These are phyloP conservation scores for Biston betularia DNA, from an alignment of 2,888 invertebrate genomes.

Conservation along the genomic window DNA sequence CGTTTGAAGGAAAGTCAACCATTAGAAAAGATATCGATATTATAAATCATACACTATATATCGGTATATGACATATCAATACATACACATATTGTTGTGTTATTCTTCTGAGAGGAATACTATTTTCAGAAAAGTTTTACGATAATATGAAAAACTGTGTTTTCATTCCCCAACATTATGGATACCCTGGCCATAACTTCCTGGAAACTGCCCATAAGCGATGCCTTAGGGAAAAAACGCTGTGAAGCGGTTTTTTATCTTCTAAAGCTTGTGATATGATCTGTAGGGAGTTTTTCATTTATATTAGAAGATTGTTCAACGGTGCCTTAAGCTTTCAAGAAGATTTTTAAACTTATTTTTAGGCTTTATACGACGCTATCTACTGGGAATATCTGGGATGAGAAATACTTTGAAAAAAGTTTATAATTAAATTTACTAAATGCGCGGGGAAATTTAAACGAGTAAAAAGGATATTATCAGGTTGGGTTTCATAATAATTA, in stretches of 20 bases:
- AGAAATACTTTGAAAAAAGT: not conserved
- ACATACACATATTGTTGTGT: no score
- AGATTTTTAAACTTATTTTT: conserved; percentile 31
- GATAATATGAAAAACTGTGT: not conserved
- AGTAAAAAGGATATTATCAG: no score
- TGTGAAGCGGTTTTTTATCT: conserved; percentile 33
- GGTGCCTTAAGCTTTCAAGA: conserved; percentile 16
- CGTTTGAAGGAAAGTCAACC: no score
- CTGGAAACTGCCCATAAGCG: conserved; percentile 36
- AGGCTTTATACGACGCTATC: not conserved
- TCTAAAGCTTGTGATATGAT: conserved; percentile 33
- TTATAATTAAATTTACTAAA: not conserved
- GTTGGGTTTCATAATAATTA: no score
- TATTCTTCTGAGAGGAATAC: no score
- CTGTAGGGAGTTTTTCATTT: conserved; percentile 30
- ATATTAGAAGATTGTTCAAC: conserved; percentile 31
- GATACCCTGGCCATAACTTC: conserved; percentile 26
- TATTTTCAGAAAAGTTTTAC: no score
- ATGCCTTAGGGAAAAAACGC: conserved; percentile 31
- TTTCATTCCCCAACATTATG: conserved; percentile 3
- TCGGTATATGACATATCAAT: no score
- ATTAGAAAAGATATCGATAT: no score
- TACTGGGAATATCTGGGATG: not conserved
- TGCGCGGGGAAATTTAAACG: no score
- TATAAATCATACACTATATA: no score